Conservation (phyloP, 2,888 invertebrate species). For the Drosophila mercatorum region DNA sequence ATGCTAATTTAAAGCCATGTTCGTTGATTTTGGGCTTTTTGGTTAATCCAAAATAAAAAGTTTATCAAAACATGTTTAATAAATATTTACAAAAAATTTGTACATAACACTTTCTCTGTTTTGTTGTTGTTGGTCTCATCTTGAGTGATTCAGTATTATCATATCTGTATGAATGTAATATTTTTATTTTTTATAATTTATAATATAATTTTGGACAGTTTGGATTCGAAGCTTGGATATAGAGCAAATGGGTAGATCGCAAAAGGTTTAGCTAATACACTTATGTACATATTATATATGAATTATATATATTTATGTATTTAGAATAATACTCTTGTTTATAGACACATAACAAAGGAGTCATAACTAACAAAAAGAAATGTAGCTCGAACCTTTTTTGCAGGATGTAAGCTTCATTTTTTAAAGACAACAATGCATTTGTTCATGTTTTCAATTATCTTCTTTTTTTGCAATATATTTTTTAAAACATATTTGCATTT, state of each 20-base stretch:
- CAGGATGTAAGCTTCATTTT: not conserved
- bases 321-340: slow-evolving; percentile 35
- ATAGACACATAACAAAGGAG: slow-evolving; percentile 47
- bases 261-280: slow-evolving; percentile 49
- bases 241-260: slow-evolving; percentile 29
- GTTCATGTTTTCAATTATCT: not conserved
- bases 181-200: not conserved
- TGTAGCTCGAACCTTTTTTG: not conserved
- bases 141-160: slow-evolving; percentile 35
- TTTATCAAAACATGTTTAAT: slow-evolving; percentile 56
- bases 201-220: slow-evolving; percentile 14
- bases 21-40: slow-evolving; percentile 50
- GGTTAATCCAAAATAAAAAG: slow-evolving; percentile 48
- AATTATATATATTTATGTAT: slow-evolving; percentile 2
- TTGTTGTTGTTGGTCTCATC: slow-evolving; percentile 38
- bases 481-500: slow-evolving; percentile 48
- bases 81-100: slow-evolving; percentile 45
- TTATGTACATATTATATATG: slow-evolving; percentile 15
- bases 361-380: not conserved
- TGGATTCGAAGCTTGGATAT: slow-evolving; percentile 2
- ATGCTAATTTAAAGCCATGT: slow-evolving; percentile 26
- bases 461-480: not conserved
- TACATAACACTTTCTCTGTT: slow-evolving; percentile 11
- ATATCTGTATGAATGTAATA: not conserved
- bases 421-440: slow-evolving; percentile 38